A percentile compares a stretch with the other conserved stretches of the same genome.
Evolutionary conservation across 1,140 invertebrate species (phyloP).

Genomic region (Aphaenogaster rudis): DNA sequence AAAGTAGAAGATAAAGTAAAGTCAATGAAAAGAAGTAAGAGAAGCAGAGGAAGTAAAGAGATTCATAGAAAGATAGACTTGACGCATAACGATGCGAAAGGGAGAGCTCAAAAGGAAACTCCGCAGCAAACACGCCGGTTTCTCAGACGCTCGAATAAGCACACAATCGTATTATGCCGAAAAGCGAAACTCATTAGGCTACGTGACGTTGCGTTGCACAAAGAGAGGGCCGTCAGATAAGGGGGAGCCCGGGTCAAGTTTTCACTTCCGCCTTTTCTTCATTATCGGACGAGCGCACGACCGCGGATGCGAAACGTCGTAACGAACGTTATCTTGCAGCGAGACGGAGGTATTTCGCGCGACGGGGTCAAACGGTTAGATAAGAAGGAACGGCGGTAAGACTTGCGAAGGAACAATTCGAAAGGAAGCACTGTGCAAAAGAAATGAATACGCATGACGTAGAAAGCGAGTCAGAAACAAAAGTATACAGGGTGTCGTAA

Average conservation of each 20-base stretch:
- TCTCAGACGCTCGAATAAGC: conserved; percentile 12
- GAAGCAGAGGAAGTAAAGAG: neutral
- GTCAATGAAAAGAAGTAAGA: neutral
- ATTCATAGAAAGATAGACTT: conserved; percentile 9
- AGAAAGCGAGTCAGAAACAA: neutral
- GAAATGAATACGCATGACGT: conserved; percentile 17
- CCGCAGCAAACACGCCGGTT: neutral
- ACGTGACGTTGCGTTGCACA: conserved; percentile 37
- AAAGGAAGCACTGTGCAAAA: neutral
- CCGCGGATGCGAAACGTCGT: conserved; percentile 46
- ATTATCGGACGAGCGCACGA: conserved; percentile 28
- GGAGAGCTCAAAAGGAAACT: conserved; percentile 14
- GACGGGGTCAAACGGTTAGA: conserved; percentile 32
- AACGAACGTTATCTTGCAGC: conserved; percentile 43
- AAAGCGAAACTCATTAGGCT: conserved; percentile 40
- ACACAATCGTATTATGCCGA: conserved; percentile 28
- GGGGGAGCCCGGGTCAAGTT: conserved; percentile 30
- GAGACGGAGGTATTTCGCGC: neutral
- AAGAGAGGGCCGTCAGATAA: conserved; percentile 34
- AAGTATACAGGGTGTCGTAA: neutral
- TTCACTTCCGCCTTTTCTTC: conserved; percentile 46
- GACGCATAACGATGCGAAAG: neutral
- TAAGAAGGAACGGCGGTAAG: conserved; percentile 36
- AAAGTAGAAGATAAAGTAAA: conserved; percentile 15
- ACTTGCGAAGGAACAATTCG: conserved; percentile 2